These are phyloP conservation scores for Lota lota DNA, from an alignment of 2,113 vertebrate genomes.

Conservation along the genomic window DNA sequence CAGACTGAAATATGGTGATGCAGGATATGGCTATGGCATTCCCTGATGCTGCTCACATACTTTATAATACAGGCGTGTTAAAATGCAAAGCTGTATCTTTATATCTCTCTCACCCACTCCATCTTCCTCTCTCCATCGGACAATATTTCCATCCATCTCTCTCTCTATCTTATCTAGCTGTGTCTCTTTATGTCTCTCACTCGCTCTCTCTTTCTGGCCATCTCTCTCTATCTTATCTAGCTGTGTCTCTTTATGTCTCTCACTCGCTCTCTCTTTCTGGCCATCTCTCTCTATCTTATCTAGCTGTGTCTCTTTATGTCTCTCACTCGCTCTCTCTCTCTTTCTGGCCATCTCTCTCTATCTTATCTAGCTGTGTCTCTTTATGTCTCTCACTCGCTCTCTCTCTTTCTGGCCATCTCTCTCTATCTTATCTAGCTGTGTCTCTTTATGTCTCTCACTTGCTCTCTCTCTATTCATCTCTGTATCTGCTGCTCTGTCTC, in stretches of 20 bases:
- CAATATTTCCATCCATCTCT: not conserved
- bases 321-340: not conserved
- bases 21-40: not conserved
- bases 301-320: not conserved
- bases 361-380: not conserved
- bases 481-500: too few relatives aligned
- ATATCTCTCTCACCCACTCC: slow-evolving; percentile 14
- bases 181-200: not conserved
- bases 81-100: not conserved
- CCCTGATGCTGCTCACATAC: too few relatives aligned
- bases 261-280: not conserved
- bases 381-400: not conserved
- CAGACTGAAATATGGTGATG: not conserved
- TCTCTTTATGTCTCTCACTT: not conserved
- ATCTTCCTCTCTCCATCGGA: slow-evolving; percentile 6
- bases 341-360: not conserved
- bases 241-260: not conserved
- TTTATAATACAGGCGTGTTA: not conserved
- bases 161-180: not conserved
- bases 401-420: not conserved
- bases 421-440: not conserved
- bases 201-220: not conserved
- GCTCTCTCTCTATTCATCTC: too few relatives aligned
- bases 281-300: not conserved
- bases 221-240: not conserved